Evolutionary conservation across 2,113 vertebrate species (phyloP).

Genomic region (Pituophis catenifer): DNA sequence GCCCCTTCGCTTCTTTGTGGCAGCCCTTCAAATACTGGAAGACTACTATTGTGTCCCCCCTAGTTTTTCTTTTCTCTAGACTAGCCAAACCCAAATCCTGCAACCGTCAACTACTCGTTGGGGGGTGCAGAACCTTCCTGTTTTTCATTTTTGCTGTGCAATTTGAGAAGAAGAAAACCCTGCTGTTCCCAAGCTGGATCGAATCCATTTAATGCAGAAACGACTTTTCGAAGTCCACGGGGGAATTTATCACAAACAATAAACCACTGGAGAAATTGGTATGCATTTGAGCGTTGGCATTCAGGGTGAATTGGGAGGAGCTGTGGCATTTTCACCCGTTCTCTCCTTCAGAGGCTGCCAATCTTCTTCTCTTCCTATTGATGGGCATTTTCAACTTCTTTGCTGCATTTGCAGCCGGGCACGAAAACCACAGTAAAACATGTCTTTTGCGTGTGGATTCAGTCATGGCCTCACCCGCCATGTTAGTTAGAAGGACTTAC

Average conservation of each 20-base stretch:
- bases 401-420: background rate
- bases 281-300: conserved; percentile 11
- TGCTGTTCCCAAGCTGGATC: background rate
- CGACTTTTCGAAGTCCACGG: background rate
- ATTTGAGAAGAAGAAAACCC: background rate
- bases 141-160: background rate
- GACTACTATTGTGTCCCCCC: accelerated
- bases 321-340: background rate
- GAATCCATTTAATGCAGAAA: background rate
- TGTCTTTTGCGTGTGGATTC: background rate
- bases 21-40: no score
- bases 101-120: no score
- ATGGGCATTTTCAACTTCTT: background rate
- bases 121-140: conserved; percentile 21
- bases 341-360: background rate
- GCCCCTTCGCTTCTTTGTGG: no score
- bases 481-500: background rate
- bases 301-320: background rate
- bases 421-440: background rate
- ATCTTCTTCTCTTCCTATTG: background rate
- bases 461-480: background rate
- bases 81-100: no score
- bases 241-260: conserved; percentile 26
- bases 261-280: conserved; percentile 13
- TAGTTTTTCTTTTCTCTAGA: no score